These are phyloP conservation scores for Chrysomela aeneicollis DNA, from an alignment of 2,888 invertebrate genomes.

Conservation along the genomic window DNA sequence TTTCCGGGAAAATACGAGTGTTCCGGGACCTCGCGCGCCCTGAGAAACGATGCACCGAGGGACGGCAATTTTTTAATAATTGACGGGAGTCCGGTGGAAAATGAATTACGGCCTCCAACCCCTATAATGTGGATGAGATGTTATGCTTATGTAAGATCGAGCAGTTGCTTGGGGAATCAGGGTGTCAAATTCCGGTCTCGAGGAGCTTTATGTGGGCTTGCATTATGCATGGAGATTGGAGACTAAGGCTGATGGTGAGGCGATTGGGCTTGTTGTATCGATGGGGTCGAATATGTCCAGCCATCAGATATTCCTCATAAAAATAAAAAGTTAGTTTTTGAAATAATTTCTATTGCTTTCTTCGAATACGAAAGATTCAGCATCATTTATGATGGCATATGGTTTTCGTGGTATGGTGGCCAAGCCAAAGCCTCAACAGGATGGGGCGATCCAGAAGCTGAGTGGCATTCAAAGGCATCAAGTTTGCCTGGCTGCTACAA, in stretches of 20 bases:
- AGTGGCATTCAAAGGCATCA: too few species aligned
- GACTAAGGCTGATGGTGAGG: neutral
- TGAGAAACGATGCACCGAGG: conserved; percentile 62
- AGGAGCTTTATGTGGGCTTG: conserved; percentile 51
- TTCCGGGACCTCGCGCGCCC: conserved; percentile 57
- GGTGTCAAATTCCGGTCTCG: conserved; percentile 54
- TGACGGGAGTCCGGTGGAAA: conserved; percentile 65
- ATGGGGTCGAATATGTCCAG: neutral
- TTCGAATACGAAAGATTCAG: too few species aligned
- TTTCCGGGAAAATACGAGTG: conserved; percentile 61
- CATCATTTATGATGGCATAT: too few species aligned
- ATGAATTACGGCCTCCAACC: conserved; percentile 61
- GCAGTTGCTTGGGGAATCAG: conserved; percentile 49
- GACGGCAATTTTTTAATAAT: conserved; percentile 66
- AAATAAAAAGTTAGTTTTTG: too few species aligned
- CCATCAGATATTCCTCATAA: too few species aligned
- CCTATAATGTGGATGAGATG: conserved; percentile 52
- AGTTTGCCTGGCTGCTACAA: too few species aligned
- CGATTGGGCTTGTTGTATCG: neutral
- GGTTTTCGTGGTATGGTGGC: too few species aligned
- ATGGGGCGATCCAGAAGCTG: too few species aligned
- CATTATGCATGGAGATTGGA: conserved; percentile 45
- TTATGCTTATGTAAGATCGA: conserved; percentile 57
- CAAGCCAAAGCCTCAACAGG: too few species aligned
- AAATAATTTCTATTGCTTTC: too few species aligned